phyloP scores from a whole-genome alignment of 2,797 vertebrate species.

The Gephyroberyx darwinii region DNA sequence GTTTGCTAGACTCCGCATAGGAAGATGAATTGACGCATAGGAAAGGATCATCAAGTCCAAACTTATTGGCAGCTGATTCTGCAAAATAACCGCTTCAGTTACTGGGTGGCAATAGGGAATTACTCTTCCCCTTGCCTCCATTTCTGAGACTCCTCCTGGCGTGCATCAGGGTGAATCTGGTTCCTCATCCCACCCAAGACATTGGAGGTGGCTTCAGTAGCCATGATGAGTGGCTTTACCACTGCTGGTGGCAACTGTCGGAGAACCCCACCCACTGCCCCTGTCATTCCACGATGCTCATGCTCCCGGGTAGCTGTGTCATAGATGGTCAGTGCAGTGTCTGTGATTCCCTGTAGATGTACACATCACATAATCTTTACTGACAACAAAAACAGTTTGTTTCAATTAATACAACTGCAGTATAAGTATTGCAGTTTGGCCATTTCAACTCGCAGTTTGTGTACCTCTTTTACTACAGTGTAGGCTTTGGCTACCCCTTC shows the following conservation, averaged over 20 bases:
- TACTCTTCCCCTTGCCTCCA: slow-evolving; percentile 92
- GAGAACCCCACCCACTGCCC: slow-evolving; percentile 95
- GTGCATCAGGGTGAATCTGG: slow-evolving; percentile 96
- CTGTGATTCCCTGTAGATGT: slow-evolving; percentile 88
- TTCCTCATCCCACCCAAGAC: slow-evolving; percentile 98
- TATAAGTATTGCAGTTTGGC: not conserved
- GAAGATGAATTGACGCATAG: no score
- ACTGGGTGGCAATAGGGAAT: slow-evolving; percentile 31
- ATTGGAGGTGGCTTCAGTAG: slow-evolving; percentile 96
- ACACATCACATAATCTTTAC: slow-evolving; percentile 10
- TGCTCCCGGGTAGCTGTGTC: slow-evolving; percentile 97
- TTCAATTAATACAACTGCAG: not conserved
- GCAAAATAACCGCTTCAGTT: slow-evolving; percentile 45
- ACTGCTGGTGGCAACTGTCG: slow-evolving; percentile 96
- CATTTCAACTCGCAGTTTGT: not conserved
- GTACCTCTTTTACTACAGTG: slow-evolving; percentile 96
- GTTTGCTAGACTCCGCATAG: not conserved
- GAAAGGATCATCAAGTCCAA: not conserved
- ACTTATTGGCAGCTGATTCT: not conserved
- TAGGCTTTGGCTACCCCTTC: slow-evolving; percentile 99
- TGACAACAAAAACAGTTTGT: not conserved
- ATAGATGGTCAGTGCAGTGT: slow-evolving; percentile 96
- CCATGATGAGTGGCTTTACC: slow-evolving; percentile 95
- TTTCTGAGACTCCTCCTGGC: slow-evolving; percentile 97
- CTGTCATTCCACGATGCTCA: slow-evolving; percentile 95